Percentiles rank a stretch among this genome's conserved stretches.
Evolutionary conservation across 2,888 invertebrate species (phyloP).

Genomic region (Hymenopus coronatus): DNA sequence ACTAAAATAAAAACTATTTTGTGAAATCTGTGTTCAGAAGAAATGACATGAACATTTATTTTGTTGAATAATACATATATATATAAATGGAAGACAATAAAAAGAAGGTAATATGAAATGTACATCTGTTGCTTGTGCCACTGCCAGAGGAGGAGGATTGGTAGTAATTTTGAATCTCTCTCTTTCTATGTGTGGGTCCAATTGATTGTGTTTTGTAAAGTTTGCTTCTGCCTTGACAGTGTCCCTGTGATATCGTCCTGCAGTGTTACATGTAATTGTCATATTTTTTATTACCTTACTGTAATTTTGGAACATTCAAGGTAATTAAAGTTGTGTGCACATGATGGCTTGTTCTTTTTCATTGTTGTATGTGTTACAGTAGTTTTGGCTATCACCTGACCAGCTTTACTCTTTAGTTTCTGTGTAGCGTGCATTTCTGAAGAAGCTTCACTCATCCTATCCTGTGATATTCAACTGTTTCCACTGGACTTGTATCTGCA

Average conservation of each 20-base stretch:
- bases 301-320: background rate
- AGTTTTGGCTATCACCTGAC: background rate
- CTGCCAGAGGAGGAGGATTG: background rate
- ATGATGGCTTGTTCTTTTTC: background rate
- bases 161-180: background rate
- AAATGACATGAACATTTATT: background rate
- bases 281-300: background rate
- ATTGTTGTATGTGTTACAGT: background rate
- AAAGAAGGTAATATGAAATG: background rate
- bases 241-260: background rate
- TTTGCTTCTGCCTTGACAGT: background rate
- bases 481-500: too few relatives aligned
- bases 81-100: background rate
- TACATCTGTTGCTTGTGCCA: background rate
- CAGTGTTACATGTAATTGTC: background rate
- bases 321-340: background rate
- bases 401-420: background rate
- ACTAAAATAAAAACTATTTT: background rate
- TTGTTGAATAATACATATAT: background rate
- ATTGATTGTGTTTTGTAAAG: background rate
- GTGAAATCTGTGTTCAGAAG: background rate
- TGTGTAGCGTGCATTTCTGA: too few relatives aligned
- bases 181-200: background rate
- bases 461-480: too few relatives aligned
- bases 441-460: too few relatives aligned